Evolutionary conservation across 1,140 invertebrate genomes (phyloP).

Genomic region (Aphidius ervi): DNA sequence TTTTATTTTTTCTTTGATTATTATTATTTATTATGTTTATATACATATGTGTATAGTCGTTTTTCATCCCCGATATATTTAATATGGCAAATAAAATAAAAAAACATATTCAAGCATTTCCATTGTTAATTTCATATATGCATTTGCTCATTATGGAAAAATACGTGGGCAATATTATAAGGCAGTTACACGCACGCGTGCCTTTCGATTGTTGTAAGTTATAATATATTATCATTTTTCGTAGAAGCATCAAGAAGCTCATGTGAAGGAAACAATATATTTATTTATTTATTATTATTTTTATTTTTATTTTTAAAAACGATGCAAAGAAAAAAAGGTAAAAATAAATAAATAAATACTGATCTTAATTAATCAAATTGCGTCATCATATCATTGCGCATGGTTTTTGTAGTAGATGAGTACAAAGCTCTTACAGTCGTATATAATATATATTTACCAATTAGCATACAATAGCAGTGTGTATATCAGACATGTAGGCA

Average conservation of each 20-base stretch:
- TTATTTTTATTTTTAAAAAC: no score
- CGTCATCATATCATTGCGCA: conserved; percentile 11
- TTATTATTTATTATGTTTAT: conserved; percentile 4
- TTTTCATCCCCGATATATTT: neutral
- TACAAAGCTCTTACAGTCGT: no score
- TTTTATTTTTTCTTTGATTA: conserved; percentile 19
- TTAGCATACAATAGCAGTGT: conserved; percentile 51
- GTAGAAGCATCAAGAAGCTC: no score
- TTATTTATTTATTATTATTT: no score
- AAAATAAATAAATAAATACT: conserved; percentile 14
- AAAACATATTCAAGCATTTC: conserved; percentile 33
- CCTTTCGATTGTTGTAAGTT: neutral
- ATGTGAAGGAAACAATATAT: no score
- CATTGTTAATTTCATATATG: conserved; percentile 14
- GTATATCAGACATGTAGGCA: conserved; percentile 33
- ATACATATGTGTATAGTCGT: neutral
- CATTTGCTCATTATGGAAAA: conserved; percentile 42
- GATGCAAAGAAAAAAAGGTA: no score
- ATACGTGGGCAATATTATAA: conserved; percentile 29
- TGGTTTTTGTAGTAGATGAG: no score
- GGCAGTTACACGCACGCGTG: conserved; percentile 24
- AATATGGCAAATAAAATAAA: conserved; percentile 1
- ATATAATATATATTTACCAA: conserved; percentile 27
- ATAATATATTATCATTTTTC: no score
- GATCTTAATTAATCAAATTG: conserved; percentile 24